These are phyloP conservation scores for Aromia moschata DNA, from an alignment of 2,888 invertebrate genomes.

Conservation along the genomic window DNA sequence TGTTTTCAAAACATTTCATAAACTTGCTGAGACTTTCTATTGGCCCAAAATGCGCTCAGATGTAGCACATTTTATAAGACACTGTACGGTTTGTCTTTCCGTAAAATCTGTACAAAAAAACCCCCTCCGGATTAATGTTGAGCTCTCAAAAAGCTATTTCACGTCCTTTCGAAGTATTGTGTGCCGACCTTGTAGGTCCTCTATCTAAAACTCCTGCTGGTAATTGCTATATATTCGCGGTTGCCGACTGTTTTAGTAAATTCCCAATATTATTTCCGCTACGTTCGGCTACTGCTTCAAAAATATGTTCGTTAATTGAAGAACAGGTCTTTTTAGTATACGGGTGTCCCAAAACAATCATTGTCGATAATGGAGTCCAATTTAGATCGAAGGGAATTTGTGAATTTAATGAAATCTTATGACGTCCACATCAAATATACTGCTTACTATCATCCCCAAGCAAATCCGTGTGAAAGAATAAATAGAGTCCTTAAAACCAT, in stretches of 20 bases:
- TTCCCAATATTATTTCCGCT: constrained; percentile 32
- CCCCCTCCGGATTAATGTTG: constrained; percentile 23
- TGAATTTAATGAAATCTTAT: constrained; percentile 17
- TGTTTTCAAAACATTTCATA: not conserved
- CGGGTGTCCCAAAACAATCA: constrained; percentile 27
- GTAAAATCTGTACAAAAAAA: not conserved
- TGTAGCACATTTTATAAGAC: not conserved
- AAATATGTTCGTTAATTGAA: constrained; percentile 18
- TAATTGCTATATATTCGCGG: constrained; percentile 29
- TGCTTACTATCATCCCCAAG: constrained; percentile 49
- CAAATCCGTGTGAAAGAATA: constrained; percentile 50
- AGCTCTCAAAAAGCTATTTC: constrained; percentile 13
- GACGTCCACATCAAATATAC: constrained; percentile 31
- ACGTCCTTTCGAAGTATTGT: constrained; percentile 28
- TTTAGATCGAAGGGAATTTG: constrained; percentile 25
- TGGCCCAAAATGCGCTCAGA: not conserved
- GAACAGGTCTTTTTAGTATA: constrained; percentile 32
- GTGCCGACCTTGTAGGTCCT: constrained; percentile 32
- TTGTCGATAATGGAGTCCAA: constrained; percentile 30
- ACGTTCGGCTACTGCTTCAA: constrained; percentile 26
- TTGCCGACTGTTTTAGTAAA: constrained; percentile 37
- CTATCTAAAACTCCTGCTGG: constrained; percentile 32
- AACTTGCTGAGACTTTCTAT: not conserved
- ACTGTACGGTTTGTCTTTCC: not conserved
- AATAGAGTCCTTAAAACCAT: constrained; percentile 52